Evolutionary conservation across 2,113 vertebrate species (phyloP).

Genomic region (Equus quagga): DNA sequence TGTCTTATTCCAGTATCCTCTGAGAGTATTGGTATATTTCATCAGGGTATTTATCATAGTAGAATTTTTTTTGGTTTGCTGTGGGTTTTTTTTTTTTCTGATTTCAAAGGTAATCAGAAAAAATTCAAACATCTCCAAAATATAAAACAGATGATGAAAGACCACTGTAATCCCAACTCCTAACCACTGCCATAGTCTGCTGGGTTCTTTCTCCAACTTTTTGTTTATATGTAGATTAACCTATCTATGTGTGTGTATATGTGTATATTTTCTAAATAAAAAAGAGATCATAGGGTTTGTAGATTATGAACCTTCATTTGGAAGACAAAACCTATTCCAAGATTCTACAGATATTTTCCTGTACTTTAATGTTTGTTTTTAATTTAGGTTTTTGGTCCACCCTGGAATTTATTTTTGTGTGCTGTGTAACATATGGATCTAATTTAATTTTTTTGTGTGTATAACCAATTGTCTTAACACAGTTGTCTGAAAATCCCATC

Average conservation of each 20-base stretch:
- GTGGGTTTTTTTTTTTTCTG: neutral
- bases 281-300: neutral
- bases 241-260: too few relatives aligned
- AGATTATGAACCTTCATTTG: neutral
- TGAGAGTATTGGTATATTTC: neutral
- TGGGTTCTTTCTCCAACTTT: neutral
- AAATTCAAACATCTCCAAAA: neutral
- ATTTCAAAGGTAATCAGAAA: neutral
- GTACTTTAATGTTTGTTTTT: neutral
- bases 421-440: neutral
- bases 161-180: neutral
- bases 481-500: neutral
- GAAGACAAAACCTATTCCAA: neutral
- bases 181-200: neutral
- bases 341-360: neutral
- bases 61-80: neutral
- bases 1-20: neutral
- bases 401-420: neutral
- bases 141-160: neutral
- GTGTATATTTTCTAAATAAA: neutral
- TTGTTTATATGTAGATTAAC: neutral
- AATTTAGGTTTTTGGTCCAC: neutral
- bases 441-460: neutral
- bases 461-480: neutral
- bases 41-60: neutral